These are phyloP conservation scores for Oophaga pumilio DNA, from an alignment of 2,113 vertebrate species.

Conservation along the genomic window DNA sequence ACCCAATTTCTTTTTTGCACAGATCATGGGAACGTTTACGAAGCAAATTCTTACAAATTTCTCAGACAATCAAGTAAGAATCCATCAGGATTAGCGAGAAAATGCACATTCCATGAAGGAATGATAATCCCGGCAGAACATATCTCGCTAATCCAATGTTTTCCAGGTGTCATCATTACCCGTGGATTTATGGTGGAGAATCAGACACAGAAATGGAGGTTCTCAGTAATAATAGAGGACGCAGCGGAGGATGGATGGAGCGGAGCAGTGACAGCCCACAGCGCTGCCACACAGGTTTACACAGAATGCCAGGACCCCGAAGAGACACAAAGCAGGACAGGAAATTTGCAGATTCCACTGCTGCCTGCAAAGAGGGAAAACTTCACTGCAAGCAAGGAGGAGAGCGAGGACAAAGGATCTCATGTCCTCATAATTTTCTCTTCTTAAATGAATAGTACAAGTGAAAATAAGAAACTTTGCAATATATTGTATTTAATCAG, in stretches of 20 bases:
- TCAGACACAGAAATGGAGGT: not conserved
- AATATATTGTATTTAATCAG: too few relatives aligned
- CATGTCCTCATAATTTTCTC: too few relatives aligned
- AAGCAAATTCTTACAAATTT: not conserved
- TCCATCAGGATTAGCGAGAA: not conserved
- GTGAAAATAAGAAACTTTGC: too few relatives aligned
- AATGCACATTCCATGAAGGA: not conserved
- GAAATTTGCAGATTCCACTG: slow-evolving; percentile 8
- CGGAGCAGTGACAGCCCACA: too few relatives aligned
- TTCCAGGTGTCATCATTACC: slow-evolving; percentile 17
- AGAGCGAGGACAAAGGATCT: too few relatives aligned
- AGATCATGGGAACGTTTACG: not conserved
- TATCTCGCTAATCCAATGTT: not conserved
- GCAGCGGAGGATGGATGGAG: not conserved
- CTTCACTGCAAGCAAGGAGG: too few relatives aligned
- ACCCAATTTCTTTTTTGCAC: not conserved
- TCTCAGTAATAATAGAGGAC: not conserved
- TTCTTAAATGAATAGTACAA: too few relatives aligned
- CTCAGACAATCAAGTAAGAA: not conserved
- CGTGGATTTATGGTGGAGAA: not conserved
- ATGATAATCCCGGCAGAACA: not conserved
- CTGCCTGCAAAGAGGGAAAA: too few relatives aligned
- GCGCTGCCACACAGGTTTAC: not conserved
- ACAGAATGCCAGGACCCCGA: not conserved
- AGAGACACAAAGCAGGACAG: slow-evolving; percentile 28